These are phyloP conservation scores for Cheilosia variabilis DNA, from an alignment of 2,888 invertebrate genomes.

Conservation along the genomic window DNA sequence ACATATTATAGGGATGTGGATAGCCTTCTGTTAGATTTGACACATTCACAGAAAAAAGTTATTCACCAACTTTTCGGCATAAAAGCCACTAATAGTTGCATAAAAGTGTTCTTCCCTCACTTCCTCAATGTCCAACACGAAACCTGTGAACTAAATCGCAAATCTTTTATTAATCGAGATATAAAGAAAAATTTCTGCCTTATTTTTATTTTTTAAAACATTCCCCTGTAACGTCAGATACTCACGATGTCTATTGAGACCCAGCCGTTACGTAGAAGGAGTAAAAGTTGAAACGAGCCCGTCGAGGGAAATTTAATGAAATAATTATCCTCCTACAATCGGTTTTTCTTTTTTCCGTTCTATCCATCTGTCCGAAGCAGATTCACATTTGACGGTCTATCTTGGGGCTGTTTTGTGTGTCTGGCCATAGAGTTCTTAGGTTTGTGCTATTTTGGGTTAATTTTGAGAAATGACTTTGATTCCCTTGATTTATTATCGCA, in stretches of 20 bases:
- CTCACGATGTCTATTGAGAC: not conserved
- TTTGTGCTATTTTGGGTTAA: conserved; percentile 78
- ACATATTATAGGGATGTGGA: too few species aligned
- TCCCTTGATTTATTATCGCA: conserved; percentile 82
- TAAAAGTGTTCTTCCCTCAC: too few species aligned
- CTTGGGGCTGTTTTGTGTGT: conserved; percentile 11
- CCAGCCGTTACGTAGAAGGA: conserved; percentile 14
- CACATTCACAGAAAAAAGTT: too few species aligned
- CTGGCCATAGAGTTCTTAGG: not conserved
- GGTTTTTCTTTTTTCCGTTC: not conserved
- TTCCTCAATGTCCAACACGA: too few species aligned
- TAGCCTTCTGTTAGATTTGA: too few species aligned
- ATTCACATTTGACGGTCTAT: conserved; percentile 30
- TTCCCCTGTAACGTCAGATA: not conserved
- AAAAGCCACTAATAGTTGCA: too few species aligned
- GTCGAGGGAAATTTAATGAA: conserved; percentile 59
- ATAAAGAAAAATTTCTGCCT: conserved; percentile 7
- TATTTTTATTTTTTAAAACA: conserved; percentile 24
- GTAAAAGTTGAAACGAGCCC: conserved; percentile 50
- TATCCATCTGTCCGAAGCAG: conserved; percentile 60
- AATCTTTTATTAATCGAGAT: conserved; percentile 10
- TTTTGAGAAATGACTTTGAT: conserved; percentile 83
- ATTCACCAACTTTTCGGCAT: too few species aligned
- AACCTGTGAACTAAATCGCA: too few species aligned
- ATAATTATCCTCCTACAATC: conserved; percentile 62